Conservation (phyloP, 30 jellyfish, hydroid and myxozoan genomes). For the Aurelia aurita complex sp. Pacific region DNA sequence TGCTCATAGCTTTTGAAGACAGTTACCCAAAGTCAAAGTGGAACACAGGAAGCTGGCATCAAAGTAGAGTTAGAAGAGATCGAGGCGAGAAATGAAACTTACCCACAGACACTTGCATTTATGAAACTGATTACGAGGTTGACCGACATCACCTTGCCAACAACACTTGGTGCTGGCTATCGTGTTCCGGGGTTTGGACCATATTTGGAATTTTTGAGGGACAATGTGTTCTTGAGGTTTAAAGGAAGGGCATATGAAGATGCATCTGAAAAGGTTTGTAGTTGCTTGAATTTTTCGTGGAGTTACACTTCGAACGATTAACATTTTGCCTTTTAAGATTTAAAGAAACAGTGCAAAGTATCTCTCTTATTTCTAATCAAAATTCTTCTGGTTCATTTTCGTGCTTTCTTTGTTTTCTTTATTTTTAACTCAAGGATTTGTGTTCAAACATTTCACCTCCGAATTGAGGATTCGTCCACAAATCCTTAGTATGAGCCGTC, state of each 20-base stretch:
- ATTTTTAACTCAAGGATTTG: too few species aligned
- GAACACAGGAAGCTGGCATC: conserved; percentile 69
- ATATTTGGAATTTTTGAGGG: conserved; percentile 76
- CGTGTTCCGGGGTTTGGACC: conserved; percentile 96
- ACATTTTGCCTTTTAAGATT: too few species aligned
- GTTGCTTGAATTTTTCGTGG: too few species aligned
- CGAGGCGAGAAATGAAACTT: conserved; percentile 86
- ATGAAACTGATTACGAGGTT: conserved; percentile 63
- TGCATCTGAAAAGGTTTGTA: conserved; percentile 71
- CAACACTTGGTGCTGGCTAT: conserved; percentile 96
- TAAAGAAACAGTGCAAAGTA: too few species aligned
- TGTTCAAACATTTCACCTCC: too few species aligned
- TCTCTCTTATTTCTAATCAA: too few species aligned
- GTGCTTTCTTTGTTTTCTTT: too few species aligned
- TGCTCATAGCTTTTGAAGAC: conserved; percentile 44
- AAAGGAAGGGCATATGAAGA: conserved; percentile 92
- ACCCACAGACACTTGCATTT: conserved; percentile 92
- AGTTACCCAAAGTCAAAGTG: conserved; percentile 23
- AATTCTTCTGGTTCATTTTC: too few species aligned
- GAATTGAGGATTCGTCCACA: too few species aligned
- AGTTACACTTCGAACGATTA: too few species aligned
- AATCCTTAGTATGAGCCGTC: too few species aligned
- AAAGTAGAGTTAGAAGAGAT: conserved; percentile 82
- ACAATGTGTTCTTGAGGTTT: conserved; percentile 75
- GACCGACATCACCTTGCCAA: conserved; percentile 75